Conservation (phyloP, 2,113 vertebrate genomes). For the Melozone crissalis region DNA sequence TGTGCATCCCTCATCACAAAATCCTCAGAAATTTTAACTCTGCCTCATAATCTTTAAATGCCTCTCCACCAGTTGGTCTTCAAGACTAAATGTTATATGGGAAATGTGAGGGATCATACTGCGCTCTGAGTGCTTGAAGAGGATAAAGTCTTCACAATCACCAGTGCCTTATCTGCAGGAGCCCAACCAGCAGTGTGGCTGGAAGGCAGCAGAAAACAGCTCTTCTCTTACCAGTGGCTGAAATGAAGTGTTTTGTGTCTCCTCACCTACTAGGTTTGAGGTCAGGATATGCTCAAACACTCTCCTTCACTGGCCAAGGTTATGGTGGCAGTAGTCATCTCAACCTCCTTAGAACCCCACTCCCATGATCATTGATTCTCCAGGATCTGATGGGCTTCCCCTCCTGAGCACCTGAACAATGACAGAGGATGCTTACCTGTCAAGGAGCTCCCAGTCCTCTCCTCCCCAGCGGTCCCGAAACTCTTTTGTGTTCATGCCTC, state of each 20-base stretch:
- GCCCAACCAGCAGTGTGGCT: not conserved
- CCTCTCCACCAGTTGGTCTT: not conserved
- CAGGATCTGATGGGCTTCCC: not conserved
- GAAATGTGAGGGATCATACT: not conserved
- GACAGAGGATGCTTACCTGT: slow-evolving; percentile 79
- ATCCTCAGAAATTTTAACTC: not conserved
- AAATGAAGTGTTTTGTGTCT: not conserved
- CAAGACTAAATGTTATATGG: not conserved
- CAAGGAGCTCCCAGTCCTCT: slow-evolving; percentile 97
- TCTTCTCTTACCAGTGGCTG: not conserved
- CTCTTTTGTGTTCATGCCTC: slow-evolving; percentile 95
- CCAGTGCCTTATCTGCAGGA: not conserved
- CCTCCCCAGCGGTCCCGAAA: slow-evolving; percentile 93
- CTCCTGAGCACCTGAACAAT: not conserved
- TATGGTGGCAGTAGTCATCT: not conserved
- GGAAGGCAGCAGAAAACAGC: not conserved
- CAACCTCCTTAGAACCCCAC: not conserved
- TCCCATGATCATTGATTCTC: not conserved
- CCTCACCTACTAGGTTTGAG: not conserved
- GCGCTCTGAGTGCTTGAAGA: not conserved
- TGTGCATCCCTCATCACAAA: not conserved
- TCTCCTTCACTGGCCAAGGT: not conserved
- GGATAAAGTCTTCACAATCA: not conserved
- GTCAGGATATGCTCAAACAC: not conserved
- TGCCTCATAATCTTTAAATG: not conserved